A percentile compares a stretch with the other conserved stretches of the same genome.
Evolutionary conservation across 2,113 vertebrate species (phyloP).

Genomic region (Mus spicilegus): DNA sequence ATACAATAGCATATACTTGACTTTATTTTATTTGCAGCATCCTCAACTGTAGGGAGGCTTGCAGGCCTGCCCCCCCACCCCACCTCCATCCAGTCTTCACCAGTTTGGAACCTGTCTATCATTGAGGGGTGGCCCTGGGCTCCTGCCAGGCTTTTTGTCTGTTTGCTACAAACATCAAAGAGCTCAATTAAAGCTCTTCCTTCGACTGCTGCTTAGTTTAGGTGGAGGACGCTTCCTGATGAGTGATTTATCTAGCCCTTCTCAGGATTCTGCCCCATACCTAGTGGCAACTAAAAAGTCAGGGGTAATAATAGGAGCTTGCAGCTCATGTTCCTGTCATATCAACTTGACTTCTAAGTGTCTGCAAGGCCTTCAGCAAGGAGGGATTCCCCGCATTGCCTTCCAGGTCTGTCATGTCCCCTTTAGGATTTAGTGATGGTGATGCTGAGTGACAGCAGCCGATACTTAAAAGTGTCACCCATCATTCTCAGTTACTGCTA

Average conservation of each 20-base stretch:
- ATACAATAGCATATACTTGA: not conserved
- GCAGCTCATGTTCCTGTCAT: not conserved
- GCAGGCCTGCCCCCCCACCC: fast-evolving
- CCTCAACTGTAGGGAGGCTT: not conserved
- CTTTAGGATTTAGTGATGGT: not conserved
- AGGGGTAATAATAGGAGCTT: not conserved
- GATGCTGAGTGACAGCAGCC: not conserved
- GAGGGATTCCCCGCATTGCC: not conserved
- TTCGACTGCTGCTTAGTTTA: not conserved
- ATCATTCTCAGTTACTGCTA: not conserved
- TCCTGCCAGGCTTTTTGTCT: not conserved
- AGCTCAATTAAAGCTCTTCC: conserved; percentile 7
- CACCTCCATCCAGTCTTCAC: not conserved
- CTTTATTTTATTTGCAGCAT: not conserved
- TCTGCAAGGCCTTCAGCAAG: not conserved
- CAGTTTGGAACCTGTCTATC: not conserved
- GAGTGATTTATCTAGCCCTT: conserved; percentile 14
- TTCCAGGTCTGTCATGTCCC: not conserved
- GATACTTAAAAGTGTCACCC: not conserved
- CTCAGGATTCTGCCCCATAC: not conserved
- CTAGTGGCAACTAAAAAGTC: conserved; percentile 5
- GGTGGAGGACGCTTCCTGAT: not conserved
- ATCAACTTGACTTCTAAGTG: not conserved
- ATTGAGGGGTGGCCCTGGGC: not conserved
- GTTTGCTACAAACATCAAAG: not conserved